Conservation (phyloP, 2,888 invertebrate genomes). For the Bombylius discolor region DNA sequence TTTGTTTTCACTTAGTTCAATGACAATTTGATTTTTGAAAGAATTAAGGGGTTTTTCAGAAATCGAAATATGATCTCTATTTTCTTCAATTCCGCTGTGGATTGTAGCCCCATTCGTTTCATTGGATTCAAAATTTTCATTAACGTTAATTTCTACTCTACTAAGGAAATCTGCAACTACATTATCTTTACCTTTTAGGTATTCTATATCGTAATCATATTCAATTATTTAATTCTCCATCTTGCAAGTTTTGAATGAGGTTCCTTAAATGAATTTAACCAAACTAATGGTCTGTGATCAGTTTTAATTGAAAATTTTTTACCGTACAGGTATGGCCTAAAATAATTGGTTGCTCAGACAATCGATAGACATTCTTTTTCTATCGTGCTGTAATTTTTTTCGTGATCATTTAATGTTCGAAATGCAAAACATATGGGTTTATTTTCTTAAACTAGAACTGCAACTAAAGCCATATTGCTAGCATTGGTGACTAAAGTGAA, state of each 20-base stretch:
- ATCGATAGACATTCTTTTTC: slow-evolving; percentile 5
- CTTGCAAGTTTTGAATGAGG: slow-evolving; percentile 26
- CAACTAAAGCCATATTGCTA: slow-evolving; percentile 4
- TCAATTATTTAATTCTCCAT: slow-evolving; percentile 26
- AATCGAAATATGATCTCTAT: too few relatives aligned
- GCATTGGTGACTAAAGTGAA: slow-evolving; percentile 5
- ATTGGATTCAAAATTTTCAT: background rate
- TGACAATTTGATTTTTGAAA: too few relatives aligned
- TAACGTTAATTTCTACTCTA: slow-evolving; percentile 14
- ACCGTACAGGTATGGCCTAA: slow-evolving; percentile 5
- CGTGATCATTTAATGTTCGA: slow-evolving; percentile 1
- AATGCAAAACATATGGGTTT: slow-evolving; percentile 1
- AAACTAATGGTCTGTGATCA: slow-evolving; percentile 21
- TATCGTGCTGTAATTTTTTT: background rate
- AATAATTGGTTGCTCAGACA: slow-evolving; percentile 4
- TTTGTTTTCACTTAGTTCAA: too few relatives aligned
- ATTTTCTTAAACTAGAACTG: slow-evolving; percentile 3
- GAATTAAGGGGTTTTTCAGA: too few relatives aligned
- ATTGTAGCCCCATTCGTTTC: background rate
- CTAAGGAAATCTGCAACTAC: slow-evolving; percentile 12
- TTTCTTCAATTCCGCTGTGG: background rate
- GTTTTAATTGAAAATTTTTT: slow-evolving; percentile 4
- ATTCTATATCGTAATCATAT: slow-evolving; percentile 20
- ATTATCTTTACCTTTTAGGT: slow-evolving; percentile 17
- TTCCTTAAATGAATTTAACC: slow-evolving; percentile 28